Percentiles rank a stretch among this genome's conserved stretches.
These are phyloP conservation scores for Pterois miles DNA, from an alignment of 2,797 vertebrate species.

Conservation along the genomic window DNA sequence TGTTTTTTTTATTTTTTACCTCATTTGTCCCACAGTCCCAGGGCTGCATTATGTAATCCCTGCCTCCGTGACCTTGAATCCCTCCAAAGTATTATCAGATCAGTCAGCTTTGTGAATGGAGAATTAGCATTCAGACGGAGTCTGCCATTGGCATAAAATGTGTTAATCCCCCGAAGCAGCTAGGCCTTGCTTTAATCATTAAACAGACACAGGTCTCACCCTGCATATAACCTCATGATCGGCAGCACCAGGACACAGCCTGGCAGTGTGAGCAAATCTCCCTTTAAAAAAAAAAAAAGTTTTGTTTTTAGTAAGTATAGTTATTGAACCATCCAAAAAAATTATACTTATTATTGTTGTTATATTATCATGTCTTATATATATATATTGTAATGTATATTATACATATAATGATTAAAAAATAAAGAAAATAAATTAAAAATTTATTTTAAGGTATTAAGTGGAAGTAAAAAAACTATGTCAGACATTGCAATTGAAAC, in stretches of 20 bases:
- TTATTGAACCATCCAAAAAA: not conserved
- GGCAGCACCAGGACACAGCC: not conserved
- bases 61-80: slow-evolving; percentile 65
- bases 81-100: slow-evolving; percentile 57
- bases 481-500: not conserved
- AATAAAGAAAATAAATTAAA: too few species aligned
- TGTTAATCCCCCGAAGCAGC: slow-evolving; percentile 71
- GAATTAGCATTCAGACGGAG: slow-evolving; percentile 59
- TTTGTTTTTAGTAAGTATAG: too few species aligned
- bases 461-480: not conserved
- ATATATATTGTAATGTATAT: not conserved
- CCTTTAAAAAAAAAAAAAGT: not conserved
- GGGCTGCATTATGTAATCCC: slow-evolving; percentile 61
- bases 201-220: slow-evolving; percentile 13
- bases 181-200: slow-evolving; percentile 45
- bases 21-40: slow-evolving; percentile 41
- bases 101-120: slow-evolving; percentile 68
- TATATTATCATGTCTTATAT: not conserved
- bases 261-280: not conserved
- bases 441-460: not conserved
- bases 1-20: slow-evolving; percentile 7
- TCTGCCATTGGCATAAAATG: slow-evolving; percentile 60
- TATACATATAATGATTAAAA: too few species aligned
- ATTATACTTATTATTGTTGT: not conserved
- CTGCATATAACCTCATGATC: slow-evolving; percentile 7